These are phyloP conservation scores for Paracanthobrama guichenoti DNA, from an alignment of 2,113 vertebrate genomes.

Conservation along the genomic window DNA sequence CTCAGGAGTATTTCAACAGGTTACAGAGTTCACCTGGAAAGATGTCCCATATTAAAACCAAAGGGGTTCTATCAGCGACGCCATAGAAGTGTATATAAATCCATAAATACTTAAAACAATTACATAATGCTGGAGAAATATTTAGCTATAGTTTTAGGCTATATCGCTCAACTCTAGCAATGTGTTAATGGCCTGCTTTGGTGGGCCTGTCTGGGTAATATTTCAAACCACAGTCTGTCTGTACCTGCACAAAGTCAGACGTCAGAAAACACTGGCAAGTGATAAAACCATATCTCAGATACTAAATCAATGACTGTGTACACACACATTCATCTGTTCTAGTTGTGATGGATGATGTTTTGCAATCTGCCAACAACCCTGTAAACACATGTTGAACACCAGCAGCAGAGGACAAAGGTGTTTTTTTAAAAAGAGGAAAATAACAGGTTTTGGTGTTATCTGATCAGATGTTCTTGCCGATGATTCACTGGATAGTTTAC, in stretches of 20 bases:
- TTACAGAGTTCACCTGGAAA: neutral
- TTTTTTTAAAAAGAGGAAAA: neutral
- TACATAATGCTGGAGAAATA: too few species aligned
- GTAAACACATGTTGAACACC: neutral
- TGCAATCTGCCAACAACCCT: neutral
- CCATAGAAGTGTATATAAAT: too few species aligned
- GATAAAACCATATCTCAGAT: slow-evolving; percentile 10
- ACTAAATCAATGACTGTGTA: slow-evolving; percentile 14
- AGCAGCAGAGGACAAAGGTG: neutral
- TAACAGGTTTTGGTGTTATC: neutral
- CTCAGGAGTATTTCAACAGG: neutral
- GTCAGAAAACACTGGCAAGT: neutral
- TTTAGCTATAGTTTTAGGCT: neutral
- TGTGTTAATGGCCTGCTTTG: neutral
- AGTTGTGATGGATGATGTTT: neutral
- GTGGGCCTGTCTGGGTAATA: neutral
- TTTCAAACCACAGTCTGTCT: neutral
- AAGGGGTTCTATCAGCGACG: too few species aligned
- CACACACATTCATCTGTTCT: neutral
- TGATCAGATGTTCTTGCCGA: neutral
- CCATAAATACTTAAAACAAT: too few species aligned
- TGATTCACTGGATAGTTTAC: neutral
- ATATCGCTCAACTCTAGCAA: neutral
- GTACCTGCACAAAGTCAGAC: slow-evolving; percentile 1
- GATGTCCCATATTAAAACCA: neutral